Base-by-base conservation (phyloP, 2,888 invertebrate species). In the Agrilus cyanescens region DNA sequence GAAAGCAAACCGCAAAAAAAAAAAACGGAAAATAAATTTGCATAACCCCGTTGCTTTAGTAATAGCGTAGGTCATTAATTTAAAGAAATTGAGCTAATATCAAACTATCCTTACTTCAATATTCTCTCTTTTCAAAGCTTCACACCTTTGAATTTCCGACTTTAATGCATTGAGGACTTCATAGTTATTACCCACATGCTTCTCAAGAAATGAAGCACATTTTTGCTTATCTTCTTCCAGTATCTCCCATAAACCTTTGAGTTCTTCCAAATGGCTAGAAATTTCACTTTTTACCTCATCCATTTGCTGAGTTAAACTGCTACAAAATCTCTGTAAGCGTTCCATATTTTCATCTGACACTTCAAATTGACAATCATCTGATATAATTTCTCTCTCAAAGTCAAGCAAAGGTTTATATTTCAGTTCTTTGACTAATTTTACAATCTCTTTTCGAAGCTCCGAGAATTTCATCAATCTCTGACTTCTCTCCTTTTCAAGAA, bases 61-160 rank as follows among this genome's bases (percentile, higher is more conserved):
- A n/a, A n/a, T n/a, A n/a, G n/a, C n/a, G n/a, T n/a, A n/a, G n/a
- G n/a, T n/a, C n/a, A 5, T 20, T 20, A 6, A 20, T 7, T 7
- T 5, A 20, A 20, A 20, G 6, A 20, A 20, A 20, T 5, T 40
- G 48, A 44, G 38, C n/a, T n/a, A 6, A 20, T 20, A 6, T 4
- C 5, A 20, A 20, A 20, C 5, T 20, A 10, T 34, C 38, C 60
- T 62, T 53, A 73, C 71, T 68, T 78, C 74, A 43, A 91, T 79
- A 59, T 90, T 89, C 54, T 83, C 79, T 32, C 75, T 72, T 52
- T 87, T 85, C 41, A 85, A 72, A 15, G 73, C 71, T 57, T 89
- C 84, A 56, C 85, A 88, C 4, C 83, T 71, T 38, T 76, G 72
- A 20, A 89, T 72, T 66, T 93, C 91, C 12, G 72, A 68, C 44